phyloP scores from a whole-genome alignment of 2,888 invertebrate genomes.

The Podotricha telesiphe region DNA sequence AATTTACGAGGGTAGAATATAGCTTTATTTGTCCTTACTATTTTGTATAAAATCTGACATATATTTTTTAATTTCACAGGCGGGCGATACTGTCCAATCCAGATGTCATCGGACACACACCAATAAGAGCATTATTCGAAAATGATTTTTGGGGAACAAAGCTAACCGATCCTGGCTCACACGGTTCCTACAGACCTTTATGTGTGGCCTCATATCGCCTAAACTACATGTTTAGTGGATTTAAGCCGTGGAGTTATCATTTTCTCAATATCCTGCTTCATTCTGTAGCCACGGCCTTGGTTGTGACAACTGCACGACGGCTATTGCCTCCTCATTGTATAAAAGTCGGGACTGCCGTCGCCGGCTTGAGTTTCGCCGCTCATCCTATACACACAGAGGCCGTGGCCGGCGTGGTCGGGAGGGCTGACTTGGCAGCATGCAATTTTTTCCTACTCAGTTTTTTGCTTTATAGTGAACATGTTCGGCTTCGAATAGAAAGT shows the following conservation, averaged over 20 bases:
- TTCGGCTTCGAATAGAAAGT: conserved; percentile 84
- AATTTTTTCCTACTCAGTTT: conserved; percentile 95
- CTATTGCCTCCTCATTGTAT: conserved; percentile 86
- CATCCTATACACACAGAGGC: conserved; percentile 99
- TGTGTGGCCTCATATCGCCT: conserved; percentile 94
- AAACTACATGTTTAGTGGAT: conserved; percentile 90
- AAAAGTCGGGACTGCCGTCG: conserved; percentile 87
- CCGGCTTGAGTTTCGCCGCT: conserved; percentile 94
- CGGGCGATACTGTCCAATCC: conserved; percentile 97
- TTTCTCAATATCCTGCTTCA: conserved; percentile 93
- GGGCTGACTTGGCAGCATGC: conserved; percentile 96
- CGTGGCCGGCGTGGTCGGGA: conserved; percentile 96
- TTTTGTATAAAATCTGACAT: neutral
- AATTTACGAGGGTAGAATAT: no score
- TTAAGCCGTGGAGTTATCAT: conserved; percentile 93
- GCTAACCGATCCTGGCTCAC: conserved; percentile 94
- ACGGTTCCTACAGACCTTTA: conserved; percentile 98
- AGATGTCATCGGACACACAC: conserved; percentile 93
- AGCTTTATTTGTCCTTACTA: neutral
- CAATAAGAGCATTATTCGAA: conserved; percentile 91
- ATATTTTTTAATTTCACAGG: conserved; percentile 82
- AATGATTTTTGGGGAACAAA: conserved; percentile 99
- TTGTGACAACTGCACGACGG: conserved; percentile 89
- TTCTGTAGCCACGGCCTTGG: conserved; percentile 91
- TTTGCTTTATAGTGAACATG: conserved; percentile 92